These are phyloP conservation scores for Gnatocerus cornutus DNA, from an alignment of 2,888 invertebrate genomes.

Conservation along the genomic window DNA sequence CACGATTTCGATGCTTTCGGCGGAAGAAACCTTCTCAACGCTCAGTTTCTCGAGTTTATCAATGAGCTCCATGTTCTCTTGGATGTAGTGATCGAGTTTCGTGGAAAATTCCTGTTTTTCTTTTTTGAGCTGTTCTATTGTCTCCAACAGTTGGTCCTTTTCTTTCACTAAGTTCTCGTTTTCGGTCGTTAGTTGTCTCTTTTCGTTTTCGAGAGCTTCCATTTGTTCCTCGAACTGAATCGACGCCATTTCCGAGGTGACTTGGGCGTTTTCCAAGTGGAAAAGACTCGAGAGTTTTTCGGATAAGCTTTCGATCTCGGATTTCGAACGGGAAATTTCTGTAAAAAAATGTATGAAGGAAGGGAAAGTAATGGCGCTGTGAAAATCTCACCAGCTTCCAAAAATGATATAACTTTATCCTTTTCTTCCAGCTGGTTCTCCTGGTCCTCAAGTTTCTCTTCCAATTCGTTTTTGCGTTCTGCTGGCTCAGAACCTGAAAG, in stretches of 20 bases:
- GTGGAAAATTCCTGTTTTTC: constrained; percentile 77
- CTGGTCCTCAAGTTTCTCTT: constrained; percentile 58
- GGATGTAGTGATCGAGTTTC: constrained; percentile 79
- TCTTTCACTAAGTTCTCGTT: constrained; percentile 73
- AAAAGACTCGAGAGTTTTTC: constrained; percentile 77
- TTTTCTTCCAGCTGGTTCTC: constrained; percentile 59
- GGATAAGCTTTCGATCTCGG: constrained; percentile 77
- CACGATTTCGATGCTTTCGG: constrained; percentile 84
- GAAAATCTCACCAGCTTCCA: constrained; percentile 61
- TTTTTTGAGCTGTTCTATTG: constrained; percentile 74
- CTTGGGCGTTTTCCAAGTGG: constrained; percentile 78
- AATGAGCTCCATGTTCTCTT: constrained; percentile 83
- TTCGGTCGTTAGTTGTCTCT: constrained; percentile 72
- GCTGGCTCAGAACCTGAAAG: constrained; percentile 59
- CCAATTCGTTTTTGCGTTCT: constrained; percentile 61
- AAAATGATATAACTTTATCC: constrained; percentile 59
- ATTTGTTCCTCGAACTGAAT: constrained; percentile 87
- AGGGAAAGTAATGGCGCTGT: not conserved
- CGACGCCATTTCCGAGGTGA: constrained; percentile 85
- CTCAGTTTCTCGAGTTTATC: constrained; percentile 83
- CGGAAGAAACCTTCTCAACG: constrained; percentile 82
- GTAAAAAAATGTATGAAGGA: not conserved
- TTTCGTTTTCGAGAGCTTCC: constrained; percentile 73
- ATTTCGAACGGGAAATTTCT: constrained; percentile 76
- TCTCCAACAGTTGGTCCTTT: constrained; percentile 73